Base-by-base conservation (phyloP, 2,888 invertebrate genomes). In the Helicoverpa assulta region DNA sequence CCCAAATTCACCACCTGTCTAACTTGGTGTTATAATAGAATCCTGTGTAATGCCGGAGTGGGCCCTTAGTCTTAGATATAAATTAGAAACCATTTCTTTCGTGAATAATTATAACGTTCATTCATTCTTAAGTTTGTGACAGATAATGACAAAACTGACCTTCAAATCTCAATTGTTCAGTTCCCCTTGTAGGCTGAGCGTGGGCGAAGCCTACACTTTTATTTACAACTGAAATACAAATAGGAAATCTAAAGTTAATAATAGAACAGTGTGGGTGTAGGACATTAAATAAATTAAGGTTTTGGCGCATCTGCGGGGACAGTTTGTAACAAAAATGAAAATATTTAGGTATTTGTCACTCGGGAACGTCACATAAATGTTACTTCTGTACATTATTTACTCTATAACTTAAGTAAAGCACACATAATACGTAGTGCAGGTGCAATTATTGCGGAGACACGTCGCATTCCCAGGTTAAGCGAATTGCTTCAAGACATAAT, bases 361-460 rank as follows among this genome's bases (percentile, higher is more conserved):
- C n/a, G n/a, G n/a, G n/a, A n/a, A n/a, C n/a, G n/a, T n/a, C n/a
- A n/a, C n/a, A n/a, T n/a, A n/a, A n/a, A n/a, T n/a, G n/a, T n/a
- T n/a, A n/a, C n/a, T n/a, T n/a, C n/a, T n/a, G 61, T 8, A 0
- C 3, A 0, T n/a, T 12, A 6, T 0, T 21, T 58, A 5, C 19
- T 18, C 19, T 1, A 16, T 33, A 61, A 10, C n/a, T 18, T 50
- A 40, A 61, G 21, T 51, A 55, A 73, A 79, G 54, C 57, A 64
- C 40, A 58, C 52, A 68, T 54, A 68, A 51, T 16, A 33, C 43
- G 59, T 79, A 69, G 69, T 79, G 76, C 76, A 79, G 69, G 54
- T 74, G 76, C 75, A 79, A 76, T 79, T 65, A 76, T 79, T 65
- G 64, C 54, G 53, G 43, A 52, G 64, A 53, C 63, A 53, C 63